Conservation (phyloP, 2,113 vertebrate genomes). For the Pimephales promelas region DNA sequence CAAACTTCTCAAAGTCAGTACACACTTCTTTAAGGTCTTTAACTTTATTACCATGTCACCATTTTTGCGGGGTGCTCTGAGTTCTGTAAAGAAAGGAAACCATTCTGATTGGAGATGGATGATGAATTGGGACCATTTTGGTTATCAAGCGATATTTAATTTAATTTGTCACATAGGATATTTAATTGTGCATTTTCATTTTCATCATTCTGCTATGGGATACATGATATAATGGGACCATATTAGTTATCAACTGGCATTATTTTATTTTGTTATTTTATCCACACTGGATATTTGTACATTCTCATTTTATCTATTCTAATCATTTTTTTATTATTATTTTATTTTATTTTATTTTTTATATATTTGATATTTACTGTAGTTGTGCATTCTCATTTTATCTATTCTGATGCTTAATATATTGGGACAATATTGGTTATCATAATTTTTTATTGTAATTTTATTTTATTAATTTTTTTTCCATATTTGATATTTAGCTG, state of each 20-base stretch:
- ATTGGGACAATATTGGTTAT: neutral
- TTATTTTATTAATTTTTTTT: neutral
- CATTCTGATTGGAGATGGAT: neutral
- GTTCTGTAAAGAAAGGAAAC: neutral
- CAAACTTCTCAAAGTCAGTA: slow-evolving; percentile 97
- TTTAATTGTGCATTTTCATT: no score
- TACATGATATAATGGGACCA: neutral
- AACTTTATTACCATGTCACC: neutral
- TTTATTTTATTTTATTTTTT: no score
- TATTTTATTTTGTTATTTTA: neutral
- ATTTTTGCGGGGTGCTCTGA: neutral
- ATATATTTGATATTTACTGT: no score
- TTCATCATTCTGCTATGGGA: neutral
- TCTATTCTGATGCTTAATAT: neutral
- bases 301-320: no score
- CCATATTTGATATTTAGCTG: neutral
- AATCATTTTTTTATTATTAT: no score
- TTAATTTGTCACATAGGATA: no score
- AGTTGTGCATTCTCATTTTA: neutral
- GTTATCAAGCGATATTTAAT: neutral
- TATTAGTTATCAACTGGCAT: no score
- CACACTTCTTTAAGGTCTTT: neutral
- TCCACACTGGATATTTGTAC: neutral
- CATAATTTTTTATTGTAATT: no score
- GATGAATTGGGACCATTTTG: neutral